phyloP scores from a whole-genome alignment of 2,888 invertebrate genomes.

The Adela reaumurella region DNA sequence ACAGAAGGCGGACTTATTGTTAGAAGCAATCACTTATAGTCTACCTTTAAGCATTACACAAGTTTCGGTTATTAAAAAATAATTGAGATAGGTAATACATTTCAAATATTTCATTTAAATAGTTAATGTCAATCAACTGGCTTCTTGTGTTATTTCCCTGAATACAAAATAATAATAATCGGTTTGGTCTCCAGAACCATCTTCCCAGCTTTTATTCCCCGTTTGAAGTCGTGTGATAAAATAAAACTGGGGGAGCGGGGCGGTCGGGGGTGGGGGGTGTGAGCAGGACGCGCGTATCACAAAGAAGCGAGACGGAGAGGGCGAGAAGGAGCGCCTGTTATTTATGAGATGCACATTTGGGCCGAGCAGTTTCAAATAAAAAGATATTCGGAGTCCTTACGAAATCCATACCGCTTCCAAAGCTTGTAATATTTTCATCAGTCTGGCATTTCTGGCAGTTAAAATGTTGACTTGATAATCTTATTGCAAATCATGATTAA shows the following conservation, averaged over 20 bases:
- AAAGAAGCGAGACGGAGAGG: conserved; percentile 35
- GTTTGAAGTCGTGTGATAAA: conserved; percentile 1
- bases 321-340: conserved; percentile 35
- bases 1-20: too few species aligned
- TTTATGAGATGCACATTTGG: conserved; percentile 55
- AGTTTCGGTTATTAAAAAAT: too few species aligned
- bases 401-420: conserved; percentile 18
- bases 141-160: not conserved
- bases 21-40: too few species aligned
- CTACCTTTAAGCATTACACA: too few species aligned
- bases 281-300: conserved; percentile 32
- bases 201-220: not conserved
- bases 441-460: too few species aligned
- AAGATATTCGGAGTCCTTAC: conserved; percentile 39
- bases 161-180: not conserved
- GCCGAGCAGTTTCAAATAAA: conserved; percentile 46
- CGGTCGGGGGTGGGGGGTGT: conserved; percentile 9
- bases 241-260: not conserved
- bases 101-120: too few species aligned
- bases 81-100: too few species aligned
- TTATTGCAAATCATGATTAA: too few species aligned
- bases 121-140: too few species aligned
- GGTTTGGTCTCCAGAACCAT: not conserved
- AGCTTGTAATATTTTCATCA: too few species aligned
- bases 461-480: too few species aligned